Evolutionary conservation across 2,797 vertebrate genomes (phyloP), one percentile per base, ranked within the genome.

Genomic region (Enteromius argenteus): DNA sequence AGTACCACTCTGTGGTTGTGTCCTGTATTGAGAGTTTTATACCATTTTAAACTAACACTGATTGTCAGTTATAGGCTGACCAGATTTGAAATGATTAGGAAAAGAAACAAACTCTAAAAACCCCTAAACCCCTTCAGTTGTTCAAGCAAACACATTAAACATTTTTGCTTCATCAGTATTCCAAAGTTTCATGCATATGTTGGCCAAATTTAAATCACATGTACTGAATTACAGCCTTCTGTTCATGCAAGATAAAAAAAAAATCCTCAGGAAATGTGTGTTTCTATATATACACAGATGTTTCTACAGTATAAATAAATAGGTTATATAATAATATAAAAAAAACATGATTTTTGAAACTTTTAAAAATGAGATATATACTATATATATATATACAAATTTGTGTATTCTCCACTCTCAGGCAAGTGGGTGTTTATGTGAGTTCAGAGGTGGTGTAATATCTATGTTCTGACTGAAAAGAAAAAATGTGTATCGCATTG

Each of bases 31-130:
- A 56, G 80, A 39, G 46, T 81, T 35, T 51, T 13, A 0, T 39
- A 73, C 30, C 37, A 27, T 73, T 53, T 35, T 23, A 7, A 77
- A 49, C 19, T 68, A 73, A 42, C 23, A 69, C 78, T 39, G 53
- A 13, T 56, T 73, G 17, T 60, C 19, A 7, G 14, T n/a, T 44
- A 37, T 39, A 42, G 35, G 67, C 67, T 35, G 19, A 42, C 7
- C 9, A 49, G 15, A 2, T 75, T 75, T 37, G 3, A 56, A 74
- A n/a, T 53, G 49, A 10, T 53, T 11, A 35, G 2, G 15, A 64
- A 62, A 62, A 73, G 15, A 30, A 64, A 62, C 30, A 74, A 51
- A 0, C 14, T 1, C 15, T 44, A 44, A 62, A 77, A 39, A 5
- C 37, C 51, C 5, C 13, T 76, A 9, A 77, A 60, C 1, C 39